A percentile compares a stretch with the other conserved stretches of the same genome.
Evolutionary conservation across 2,888 invertebrate species (phyloP).

Genomic region (Podotricha telesiphe): DNA sequence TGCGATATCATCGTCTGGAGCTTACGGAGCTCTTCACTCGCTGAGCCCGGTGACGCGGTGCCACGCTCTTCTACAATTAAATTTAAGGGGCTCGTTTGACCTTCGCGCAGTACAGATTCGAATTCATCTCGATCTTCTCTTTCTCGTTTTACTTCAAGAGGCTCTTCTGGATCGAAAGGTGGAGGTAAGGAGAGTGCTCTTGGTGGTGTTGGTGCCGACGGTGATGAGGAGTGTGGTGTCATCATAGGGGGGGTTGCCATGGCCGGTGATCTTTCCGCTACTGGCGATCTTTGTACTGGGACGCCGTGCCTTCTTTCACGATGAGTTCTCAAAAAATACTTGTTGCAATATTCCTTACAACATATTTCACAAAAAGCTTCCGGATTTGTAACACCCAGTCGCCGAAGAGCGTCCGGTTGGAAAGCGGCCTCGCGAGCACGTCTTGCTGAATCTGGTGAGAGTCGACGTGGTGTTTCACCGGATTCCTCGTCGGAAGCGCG

Average conservation of each 20-base stretch:
- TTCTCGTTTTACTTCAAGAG: slow-evolving; percentile 72
- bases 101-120: slow-evolving; percentile 76
- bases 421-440: slow-evolving; percentile 88
- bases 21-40: slow-evolving; percentile 94
- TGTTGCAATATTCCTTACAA: slow-evolving; percentile 96
- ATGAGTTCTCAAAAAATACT: slow-evolving; percentile 95
- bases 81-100: slow-evolving; percentile 91
- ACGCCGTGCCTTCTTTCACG: slow-evolving; percentile 97
- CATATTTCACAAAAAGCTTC: slow-evolving; percentile 97
- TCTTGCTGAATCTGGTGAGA: slow-evolving; percentile 85
- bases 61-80: slow-evolving; percentile 88
- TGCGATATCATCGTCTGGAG: slow-evolving; percentile 95
- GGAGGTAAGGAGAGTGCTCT: slow-evolving; percentile 90
- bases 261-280: slow-evolving; percentile 77
- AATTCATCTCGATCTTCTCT: slow-evolving; percentile 81
- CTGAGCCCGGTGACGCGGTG: slow-evolving; percentile 84
- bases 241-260: slow-evolving; percentile 64
- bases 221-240: slow-evolving; percentile 86
- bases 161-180: slow-evolving; percentile 72
- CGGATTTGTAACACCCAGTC: slow-evolving; percentile 91
- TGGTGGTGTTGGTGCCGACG: slow-evolving; percentile 84
- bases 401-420: slow-evolving; percentile 88
- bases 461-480: slow-evolving; percentile 81
- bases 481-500: slow-evolving; percentile 76
- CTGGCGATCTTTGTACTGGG: slow-evolving; percentile 68